Conservation (phyloP, 2,888 invertebrate species). For the Cryptocheilus praepositus region DNA sequence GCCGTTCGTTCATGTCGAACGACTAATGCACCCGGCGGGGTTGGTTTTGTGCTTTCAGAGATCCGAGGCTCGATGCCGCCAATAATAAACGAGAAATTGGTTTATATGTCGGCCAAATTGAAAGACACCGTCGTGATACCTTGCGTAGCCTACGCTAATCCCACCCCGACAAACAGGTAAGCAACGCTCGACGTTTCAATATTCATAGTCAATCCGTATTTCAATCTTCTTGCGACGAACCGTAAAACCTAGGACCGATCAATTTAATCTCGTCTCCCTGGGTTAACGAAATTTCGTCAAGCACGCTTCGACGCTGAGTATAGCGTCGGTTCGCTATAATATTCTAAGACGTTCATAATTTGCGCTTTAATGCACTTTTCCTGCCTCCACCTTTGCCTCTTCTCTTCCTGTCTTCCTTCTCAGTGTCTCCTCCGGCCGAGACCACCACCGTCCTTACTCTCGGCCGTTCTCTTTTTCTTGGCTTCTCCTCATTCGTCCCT, state of each 20-base stretch:
- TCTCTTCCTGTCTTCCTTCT: background rate
- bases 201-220: background rate
- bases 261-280: background rate
- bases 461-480: background rate
- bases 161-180: constrained; percentile 79
- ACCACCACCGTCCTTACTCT: background rate
- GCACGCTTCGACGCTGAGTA: too few relatives aligned
- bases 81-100: constrained; percentile 77
- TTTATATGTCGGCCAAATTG: constrained; percentile 75
- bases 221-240: too few relatives aligned
- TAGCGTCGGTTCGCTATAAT: too few relatives aligned
- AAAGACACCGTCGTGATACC: constrained; percentile 79
- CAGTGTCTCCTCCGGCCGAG: background rate
- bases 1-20: background rate
- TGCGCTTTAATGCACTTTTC: constrained; percentile 27
- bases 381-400: background rate
- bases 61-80: constrained; percentile 78
- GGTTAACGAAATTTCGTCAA: too few relatives aligned
- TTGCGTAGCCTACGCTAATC: constrained; percentile 80
- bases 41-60: constrained; percentile 69
- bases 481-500: background rate
- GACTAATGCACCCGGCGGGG: too few relatives aligned
- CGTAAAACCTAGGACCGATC: too few relatives aligned
- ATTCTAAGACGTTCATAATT: constrained; percentile 18
- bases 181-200: constrained; percentile 8